Base-by-base conservation (phyloP, 37 sponge, comb jelly and placozoan species). In the Halisarca cf. caerulea region DNA sequence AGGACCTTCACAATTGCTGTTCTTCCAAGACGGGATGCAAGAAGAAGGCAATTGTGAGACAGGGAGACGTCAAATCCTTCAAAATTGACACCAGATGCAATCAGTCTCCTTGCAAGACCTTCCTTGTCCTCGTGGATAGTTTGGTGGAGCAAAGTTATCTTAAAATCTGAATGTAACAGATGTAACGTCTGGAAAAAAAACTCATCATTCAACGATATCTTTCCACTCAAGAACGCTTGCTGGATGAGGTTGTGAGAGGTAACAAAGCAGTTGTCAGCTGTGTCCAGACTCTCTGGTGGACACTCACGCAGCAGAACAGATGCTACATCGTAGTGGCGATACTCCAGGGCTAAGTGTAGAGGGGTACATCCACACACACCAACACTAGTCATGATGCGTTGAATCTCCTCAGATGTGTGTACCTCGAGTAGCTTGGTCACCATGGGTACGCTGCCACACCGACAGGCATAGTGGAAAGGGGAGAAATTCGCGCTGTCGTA, bases 401-500 rank as follows among this genome's bases (percentile, higher is more conserved):
- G 43, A 7, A 74, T 28, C 30, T 30, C 47, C 23, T 42, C 41
- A 20, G 40, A 37, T 1, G 15, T 44, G 23, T 14, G 41, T 43
- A 17, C 45, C 18, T 37, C 42, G 25, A 41, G 38, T 23, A 74
- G 15, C 42, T 24, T 6, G 18, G 17, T 23, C 18, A 43, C 77
- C 2, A 40, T 74, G 7, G 32, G 18, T 21, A 25, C 23, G 2
- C 41, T n/a, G 7, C 45, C 45, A 0, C 41, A 6, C 45, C 44
- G 77, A 7, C 77, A 74, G 41, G 45, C 45, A 43, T 74, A 41
- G 77, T 74, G 77, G 15, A 74, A 25, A 40, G 77, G 77, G 42
- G 77, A n/a, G 18, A 37, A 74, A 23, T 43, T 7, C 38, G n/a
- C 24, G 44, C 24, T 74, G 45, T 74, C 77, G 41, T 39, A 74